phyloP scores from a whole-genome alignment of 2,888 invertebrate species.

The Fragum fragum region DNA sequence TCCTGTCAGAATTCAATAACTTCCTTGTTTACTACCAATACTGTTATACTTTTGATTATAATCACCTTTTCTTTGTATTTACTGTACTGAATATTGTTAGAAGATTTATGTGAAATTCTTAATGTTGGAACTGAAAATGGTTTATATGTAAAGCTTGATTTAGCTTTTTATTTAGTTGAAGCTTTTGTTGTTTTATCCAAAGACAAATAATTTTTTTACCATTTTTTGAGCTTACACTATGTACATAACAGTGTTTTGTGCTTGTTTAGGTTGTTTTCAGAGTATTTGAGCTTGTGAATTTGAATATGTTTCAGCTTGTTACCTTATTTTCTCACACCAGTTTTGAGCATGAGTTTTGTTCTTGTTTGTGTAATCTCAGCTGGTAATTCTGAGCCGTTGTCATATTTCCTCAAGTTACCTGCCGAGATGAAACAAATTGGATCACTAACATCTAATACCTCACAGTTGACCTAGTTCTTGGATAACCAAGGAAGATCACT shows the following conservation, averaged over 20 bases:
- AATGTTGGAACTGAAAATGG: no score
- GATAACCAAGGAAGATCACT: slow-evolving; percentile 38
- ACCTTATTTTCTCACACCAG: not conserved
- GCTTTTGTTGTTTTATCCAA: not conserved
- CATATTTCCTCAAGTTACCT: slow-evolving; percentile 93
- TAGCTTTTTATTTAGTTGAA: no score
- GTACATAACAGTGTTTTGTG: not conserved
- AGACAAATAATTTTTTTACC: not conserved
- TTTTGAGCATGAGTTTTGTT: slow-evolving; percentile 59
- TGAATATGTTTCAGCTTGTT: not conserved
- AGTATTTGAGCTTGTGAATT: not conserved
- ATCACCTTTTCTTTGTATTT: no score
- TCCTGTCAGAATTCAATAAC: no score
- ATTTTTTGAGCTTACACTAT: not conserved
- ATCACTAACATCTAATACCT: slow-evolving; percentile 68
- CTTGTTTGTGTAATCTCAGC: slow-evolving; percentile 95
- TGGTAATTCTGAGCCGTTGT: slow-evolving; percentile 96
- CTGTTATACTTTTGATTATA: no score
- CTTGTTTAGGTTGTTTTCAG: not conserved
- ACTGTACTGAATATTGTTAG: no score
- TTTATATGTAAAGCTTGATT: no score
- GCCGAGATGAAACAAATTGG: slow-evolving; percentile 91
- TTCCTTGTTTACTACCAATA: no score
- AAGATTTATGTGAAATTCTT: no score
- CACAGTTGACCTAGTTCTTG: slow-evolving; percentile 1